Percentiles rank a stretch among this genome's conserved stretches.
phyloP scores from a whole-genome alignment of 2,888 invertebrate genomes.

The Noctua comes region DNA sequence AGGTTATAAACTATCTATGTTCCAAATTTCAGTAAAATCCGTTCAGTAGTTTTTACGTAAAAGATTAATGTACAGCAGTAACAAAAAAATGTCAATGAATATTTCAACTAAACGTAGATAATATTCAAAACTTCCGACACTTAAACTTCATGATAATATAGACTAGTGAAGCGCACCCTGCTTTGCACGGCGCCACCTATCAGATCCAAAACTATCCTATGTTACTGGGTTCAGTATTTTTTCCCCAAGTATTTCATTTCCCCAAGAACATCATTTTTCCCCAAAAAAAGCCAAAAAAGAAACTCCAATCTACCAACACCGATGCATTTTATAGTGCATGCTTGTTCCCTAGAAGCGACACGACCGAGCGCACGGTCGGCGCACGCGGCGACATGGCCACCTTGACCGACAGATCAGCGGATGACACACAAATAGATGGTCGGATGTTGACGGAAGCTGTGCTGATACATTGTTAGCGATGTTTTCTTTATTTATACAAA shows the following conservation, averaged over 20 bases:
- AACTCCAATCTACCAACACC: not conserved
- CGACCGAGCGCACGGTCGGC: not conserved
- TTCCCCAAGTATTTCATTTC: not conserved
- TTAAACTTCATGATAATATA: not conserved
- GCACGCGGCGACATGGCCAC: conserved; percentile 46
- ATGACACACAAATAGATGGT: conserved; percentile 47
- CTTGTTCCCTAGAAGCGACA: conserved; percentile 11
- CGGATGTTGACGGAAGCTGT: conserved; percentile 43
- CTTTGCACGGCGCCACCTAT: not conserved
- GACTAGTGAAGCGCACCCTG: not conserved
- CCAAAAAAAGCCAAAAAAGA: not conserved
- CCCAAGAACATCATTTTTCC: not conserved
- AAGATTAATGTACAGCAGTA: no score
- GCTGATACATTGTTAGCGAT: conserved; percentile 14
- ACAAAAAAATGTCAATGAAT: not conserved
- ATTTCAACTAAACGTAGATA: not conserved
- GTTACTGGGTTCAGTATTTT: not conserved
- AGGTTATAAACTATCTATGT: no score
- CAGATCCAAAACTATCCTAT: not conserved
- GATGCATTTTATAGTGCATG: conserved; percentile 4
- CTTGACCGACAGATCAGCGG: conserved; percentile 54
- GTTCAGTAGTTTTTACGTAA: no score
- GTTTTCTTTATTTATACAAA: conserved; percentile 18
- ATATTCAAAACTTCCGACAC: not conserved
- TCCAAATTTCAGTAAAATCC: no score